Conservation (phyloP, 1,140 invertebrate genomes). For the Oscheius sp. region DNA sequence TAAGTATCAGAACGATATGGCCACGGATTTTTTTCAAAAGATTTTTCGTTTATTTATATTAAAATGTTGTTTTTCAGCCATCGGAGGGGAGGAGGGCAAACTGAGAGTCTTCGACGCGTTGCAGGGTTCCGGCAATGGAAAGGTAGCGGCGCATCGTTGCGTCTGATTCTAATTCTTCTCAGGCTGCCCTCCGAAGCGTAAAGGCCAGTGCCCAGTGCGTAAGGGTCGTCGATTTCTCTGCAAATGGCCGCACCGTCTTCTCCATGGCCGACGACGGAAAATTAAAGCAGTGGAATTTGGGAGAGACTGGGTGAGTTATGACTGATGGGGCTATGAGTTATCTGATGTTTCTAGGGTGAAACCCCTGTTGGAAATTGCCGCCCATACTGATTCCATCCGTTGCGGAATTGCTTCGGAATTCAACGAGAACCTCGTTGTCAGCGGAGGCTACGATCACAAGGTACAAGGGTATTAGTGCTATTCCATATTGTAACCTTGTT, state of each 20-base stretch:
- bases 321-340: background rate
- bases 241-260: conserved; percentile 74
- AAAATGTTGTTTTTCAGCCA: conserved; percentile 61
- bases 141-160: background rate
- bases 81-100: conserved; percentile 81
- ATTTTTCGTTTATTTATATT: background rate
- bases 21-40: background rate
- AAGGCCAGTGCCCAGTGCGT: conserved; percentile 67
- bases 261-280: conserved; percentile 92
- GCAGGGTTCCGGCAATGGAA: conserved; percentile 49
- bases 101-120: conserved; percentile 83
- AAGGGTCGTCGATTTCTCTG: conserved; percentile 74
- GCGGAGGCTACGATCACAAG: conserved; percentile 58
- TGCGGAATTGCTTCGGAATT: conserved; percentile 76
- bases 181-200: conserved; percentile 21
- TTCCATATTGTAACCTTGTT: conserved; percentile 31
- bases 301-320: conserved; percentile 26
- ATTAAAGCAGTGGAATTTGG: conserved; percentile 62
- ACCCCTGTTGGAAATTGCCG: conserved; percentile 22
- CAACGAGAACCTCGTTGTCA: conserved; percentile 74
- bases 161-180: background rate
- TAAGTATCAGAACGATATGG: too few species aligned
- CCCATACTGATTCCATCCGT: conserved; percentile 73
- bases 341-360: background rate
- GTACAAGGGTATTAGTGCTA: conserved; percentile 24